These are phyloP conservation scores for Sula dactylatra DNA, from an alignment of 2,113 vertebrate genomes.

Conservation along the genomic window DNA sequence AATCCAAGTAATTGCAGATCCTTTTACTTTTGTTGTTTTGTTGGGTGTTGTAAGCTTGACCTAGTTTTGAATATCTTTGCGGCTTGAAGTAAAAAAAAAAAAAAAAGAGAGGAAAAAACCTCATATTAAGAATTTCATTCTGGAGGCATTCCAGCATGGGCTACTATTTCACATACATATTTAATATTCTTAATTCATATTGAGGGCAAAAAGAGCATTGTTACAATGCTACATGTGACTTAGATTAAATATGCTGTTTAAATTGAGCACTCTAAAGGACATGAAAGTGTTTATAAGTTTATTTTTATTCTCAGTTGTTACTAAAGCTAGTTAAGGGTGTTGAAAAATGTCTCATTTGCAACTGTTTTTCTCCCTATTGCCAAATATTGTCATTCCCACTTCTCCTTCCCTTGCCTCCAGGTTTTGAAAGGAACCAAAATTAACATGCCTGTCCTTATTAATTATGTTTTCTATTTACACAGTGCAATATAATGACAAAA, in stretches of 20 bases:
- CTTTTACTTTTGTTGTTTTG: not conserved
- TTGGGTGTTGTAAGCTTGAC: not conserved
- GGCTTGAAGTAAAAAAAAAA: not conserved
- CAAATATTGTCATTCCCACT: slow-evolving; percentile 24
- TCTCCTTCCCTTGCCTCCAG: not conserved
- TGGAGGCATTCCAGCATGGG: not conserved
- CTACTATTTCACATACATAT: slow-evolving; percentile 1
- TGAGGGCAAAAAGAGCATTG: slow-evolving; percentile 10
- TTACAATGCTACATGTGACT: not conserved
- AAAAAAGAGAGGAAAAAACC: accelerated
- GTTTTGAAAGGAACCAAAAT: slow-evolving; percentile 19
- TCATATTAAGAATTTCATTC: not conserved
- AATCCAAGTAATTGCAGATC: not conserved
- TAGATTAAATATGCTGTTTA: slow-evolving; percentile 1
- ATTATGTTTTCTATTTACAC: slow-evolving; percentile 18
- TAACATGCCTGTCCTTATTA: slow-evolving; percentile 32
- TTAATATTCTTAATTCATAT: slow-evolving; percentile 17
- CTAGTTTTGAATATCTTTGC: not conserved
- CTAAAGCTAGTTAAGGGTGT: not conserved
- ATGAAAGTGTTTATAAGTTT: slow-evolving; percentile 27
- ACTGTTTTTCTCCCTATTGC: not conserved
- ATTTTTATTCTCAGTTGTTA: slow-evolving; percentile 33
- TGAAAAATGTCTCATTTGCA: slow-evolving; percentile 8
- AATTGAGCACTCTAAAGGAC: not conserved
- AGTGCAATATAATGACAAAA: not conserved